Percentiles rank a stretch among this genome's conserved stretches.
Evolutionary conservation across 2,113 vertebrate species (phyloP).

Genomic region (Eulemur macaco): DNA sequence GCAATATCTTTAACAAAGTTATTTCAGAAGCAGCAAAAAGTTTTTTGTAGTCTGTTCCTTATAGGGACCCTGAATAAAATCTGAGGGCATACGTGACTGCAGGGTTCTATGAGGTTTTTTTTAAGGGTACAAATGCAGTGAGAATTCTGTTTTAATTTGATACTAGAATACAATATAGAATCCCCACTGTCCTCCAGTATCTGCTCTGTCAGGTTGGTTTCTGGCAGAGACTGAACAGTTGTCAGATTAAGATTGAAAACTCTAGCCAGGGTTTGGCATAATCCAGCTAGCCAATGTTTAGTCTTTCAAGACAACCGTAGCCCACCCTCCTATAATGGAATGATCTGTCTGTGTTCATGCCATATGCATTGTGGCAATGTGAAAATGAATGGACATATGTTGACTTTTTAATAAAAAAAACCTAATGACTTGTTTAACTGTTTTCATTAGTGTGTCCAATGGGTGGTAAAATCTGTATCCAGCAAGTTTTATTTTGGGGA

Average conservation of each 20-base stretch:
- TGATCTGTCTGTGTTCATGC: conserved; percentile 23
- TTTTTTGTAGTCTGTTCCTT: not conserved
- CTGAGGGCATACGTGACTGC: not conserved
- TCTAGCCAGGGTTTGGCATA: not conserved
- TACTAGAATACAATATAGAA: not conserved
- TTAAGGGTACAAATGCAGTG: conserved; percentile 13
- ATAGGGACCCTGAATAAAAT: conserved; percentile 42
- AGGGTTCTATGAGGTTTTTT: not conserved
- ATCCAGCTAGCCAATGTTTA: not conserved
- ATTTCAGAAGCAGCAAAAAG: conserved; percentile 25
- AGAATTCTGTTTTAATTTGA: conserved; percentile 6
- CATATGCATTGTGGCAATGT: not conserved
- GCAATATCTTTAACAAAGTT: conserved; percentile 39
- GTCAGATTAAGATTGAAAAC: conserved; percentile 26
- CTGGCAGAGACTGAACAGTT: not conserved
- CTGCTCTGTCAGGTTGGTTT: conserved; percentile 35
- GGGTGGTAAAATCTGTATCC: conserved; percentile 39
- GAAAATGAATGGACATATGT: conserved; percentile 12
- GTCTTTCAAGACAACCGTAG: not conserved
- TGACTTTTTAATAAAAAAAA: conserved; percentile 45
- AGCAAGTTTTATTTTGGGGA: conserved; percentile 52
- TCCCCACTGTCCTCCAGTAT: not conserved
- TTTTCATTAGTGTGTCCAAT: conserved; percentile 47
- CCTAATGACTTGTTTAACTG: not conserved
- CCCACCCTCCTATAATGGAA: not conserved